A percentile compares a stretch with the other conserved stretches of the same genome.
These are phyloP conservation scores for Acestrorhynchus altus DNA, from an alignment of 2,797 vertebrate species.

Conservation along the genomic window DNA sequence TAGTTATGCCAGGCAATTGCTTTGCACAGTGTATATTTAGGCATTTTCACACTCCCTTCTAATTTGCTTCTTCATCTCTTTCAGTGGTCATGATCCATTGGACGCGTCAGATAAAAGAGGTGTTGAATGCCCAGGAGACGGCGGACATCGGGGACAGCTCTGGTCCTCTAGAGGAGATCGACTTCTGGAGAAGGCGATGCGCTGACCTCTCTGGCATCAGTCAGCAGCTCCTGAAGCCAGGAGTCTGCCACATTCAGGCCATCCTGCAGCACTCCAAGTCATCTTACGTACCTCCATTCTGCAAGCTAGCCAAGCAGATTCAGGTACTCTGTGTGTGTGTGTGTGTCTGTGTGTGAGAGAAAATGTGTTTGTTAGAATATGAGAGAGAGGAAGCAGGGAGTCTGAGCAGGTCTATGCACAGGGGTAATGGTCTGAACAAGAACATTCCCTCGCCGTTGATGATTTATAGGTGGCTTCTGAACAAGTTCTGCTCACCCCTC, in stretches of 20 bases:
- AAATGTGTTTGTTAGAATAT: slow-evolving; percentile 12
- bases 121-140: slow-evolving; percentile 79
- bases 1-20: neutral
- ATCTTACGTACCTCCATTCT: slow-evolving; percentile 76
- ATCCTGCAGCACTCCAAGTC: slow-evolving; percentile 80
- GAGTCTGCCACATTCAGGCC: slow-evolving; percentile 78
- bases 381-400: neutral
- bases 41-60: neutral
- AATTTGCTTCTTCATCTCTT: neutral
- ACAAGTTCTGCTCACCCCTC: slow-evolving; percentile 47
- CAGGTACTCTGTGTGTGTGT: slow-evolving; percentile 74
- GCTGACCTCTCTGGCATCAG: slow-evolving; percentile 83
- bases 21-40: neutral
- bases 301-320: slow-evolving; percentile 79
- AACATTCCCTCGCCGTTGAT: slow-evolving; percentile 57
- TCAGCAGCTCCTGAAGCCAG: slow-evolving; percentile 82
- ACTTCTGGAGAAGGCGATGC: slow-evolving; percentile 84
- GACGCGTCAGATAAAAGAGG: slow-evolving; percentile 87
- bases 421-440: slow-evolving; percentile 51
- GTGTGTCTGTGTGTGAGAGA: too few species aligned
- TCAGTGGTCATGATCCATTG: slow-evolving; percentile 83
- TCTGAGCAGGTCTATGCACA: slow-evolving; percentile 13
- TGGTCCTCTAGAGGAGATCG: slow-evolving; percentile 86
- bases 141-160: slow-evolving; percentile 74
- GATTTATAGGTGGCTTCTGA: slow-evolving; percentile 65